These are phyloP conservation scores for Nannobrachium achirus DNA, from an alignment of 2,113 vertebrate species.

Conservation along the genomic window DNA sequence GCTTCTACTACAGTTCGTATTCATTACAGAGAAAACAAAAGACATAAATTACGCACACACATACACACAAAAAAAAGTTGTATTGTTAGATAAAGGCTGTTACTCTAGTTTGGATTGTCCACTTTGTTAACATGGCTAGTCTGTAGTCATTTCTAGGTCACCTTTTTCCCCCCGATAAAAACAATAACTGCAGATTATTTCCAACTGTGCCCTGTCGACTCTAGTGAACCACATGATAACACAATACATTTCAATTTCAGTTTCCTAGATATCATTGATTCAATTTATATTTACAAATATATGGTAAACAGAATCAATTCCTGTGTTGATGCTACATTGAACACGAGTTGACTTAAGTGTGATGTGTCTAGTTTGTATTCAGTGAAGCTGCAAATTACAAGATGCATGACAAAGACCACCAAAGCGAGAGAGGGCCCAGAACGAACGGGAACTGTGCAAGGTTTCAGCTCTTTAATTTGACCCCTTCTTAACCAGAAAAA, in stretches of 20 bases:
- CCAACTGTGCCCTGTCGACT: background rate
- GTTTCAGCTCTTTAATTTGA: constrained; percentile 23
- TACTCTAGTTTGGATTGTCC: constrained; percentile 1
- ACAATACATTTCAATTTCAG: constrained; percentile 44
- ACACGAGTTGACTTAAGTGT: constrained; percentile 69
- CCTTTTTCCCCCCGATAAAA: constrained; percentile 35
- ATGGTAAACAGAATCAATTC: constrained; percentile 74
- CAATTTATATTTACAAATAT: constrained; percentile 47
- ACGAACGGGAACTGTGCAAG: constrained; percentile 59
- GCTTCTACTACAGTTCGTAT: background rate
- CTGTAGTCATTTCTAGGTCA: no score
- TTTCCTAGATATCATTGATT: constrained; percentile 29
- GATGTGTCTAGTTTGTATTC: constrained; percentile 70
- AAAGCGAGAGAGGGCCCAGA: constrained; percentile 55
- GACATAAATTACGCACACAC: no score
- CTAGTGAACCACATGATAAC: constrained; percentile 30
- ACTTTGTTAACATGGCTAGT: no score
- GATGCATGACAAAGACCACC: constrained; percentile 65
- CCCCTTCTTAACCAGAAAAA: background rate
- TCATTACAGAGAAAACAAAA: background rate
- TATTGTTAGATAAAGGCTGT: constrained; percentile 13
- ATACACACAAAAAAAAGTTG: background rate
- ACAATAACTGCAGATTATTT: constrained; percentile 12
- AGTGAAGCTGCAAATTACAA: constrained; percentile 76
- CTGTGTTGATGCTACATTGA: constrained; percentile 71